Conservation (phyloP, 2,113 vertebrate genomes). For the Saccopteryx leptura region DNA sequence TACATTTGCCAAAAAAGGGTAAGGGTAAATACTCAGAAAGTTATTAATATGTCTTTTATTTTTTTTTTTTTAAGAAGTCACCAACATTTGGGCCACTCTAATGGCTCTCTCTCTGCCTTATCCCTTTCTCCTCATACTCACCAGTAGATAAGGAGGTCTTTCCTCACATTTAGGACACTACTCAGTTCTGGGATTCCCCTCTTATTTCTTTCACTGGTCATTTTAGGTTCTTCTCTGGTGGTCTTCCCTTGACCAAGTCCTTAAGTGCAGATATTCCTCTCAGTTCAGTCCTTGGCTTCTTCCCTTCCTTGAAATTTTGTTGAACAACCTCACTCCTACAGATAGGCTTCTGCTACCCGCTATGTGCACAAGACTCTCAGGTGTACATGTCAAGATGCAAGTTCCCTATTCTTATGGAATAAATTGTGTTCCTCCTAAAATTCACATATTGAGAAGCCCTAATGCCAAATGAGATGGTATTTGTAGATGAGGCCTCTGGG, state of each 20-base stretch:
- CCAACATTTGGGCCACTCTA: not conserved
- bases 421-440: not conserved
- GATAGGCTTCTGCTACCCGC: not conserved
- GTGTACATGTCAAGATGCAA: not conserved
- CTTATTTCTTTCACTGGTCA: not conserved
- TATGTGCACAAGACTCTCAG: not conserved
- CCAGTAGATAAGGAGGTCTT: not conserved
- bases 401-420: not conserved
- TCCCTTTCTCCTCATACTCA: not conserved
- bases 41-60: not conserved
- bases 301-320: not conserved
- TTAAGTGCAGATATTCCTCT: not conserved
- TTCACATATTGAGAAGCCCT: not conserved
- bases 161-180: not conserved
- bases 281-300: not conserved
- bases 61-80: not conserved
- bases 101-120: not conserved
- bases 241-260: not conserved
- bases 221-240: not conserved
- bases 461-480: not conserved
- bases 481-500: not conserved
- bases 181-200: not conserved
- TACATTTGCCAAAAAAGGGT: not conserved
- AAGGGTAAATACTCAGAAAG: not conserved
- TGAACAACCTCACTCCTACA: not conserved